phyloP scores from a whole-genome alignment of 2,797 vertebrate species.

The Novumbra hubbsi region DNA sequence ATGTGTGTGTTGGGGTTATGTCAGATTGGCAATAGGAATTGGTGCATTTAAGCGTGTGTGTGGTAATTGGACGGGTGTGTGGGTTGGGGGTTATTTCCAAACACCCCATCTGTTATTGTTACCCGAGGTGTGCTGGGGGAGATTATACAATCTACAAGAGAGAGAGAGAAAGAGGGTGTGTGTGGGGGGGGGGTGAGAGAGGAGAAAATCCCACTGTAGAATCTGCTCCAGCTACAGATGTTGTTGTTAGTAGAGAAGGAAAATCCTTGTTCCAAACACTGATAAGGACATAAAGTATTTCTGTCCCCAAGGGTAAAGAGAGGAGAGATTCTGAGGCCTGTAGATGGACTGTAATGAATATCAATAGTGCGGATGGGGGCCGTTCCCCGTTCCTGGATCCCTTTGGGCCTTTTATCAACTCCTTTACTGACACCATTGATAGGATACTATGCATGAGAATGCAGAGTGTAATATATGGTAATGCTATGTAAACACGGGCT shows the following conservation, averaged over 20 bases:
- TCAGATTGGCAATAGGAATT: neutral
- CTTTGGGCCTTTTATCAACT: conserved; percentile 59
- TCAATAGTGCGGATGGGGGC: conserved; percentile 61
- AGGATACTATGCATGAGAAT: conserved; percentile 67
- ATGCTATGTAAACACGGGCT: conserved; percentile 77
- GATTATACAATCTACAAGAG: conserved; percentile 60
- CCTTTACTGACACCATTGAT: conserved; percentile 52
- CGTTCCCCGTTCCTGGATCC: conserved; percentile 45
- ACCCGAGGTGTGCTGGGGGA: conserved; percentile 44
- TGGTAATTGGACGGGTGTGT: too few relatives aligned
- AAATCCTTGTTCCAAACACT: conserved; percentile 72
- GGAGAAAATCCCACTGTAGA: conserved; percentile 45
- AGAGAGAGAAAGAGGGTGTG: conserved; percentile 3
- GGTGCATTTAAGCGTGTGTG: neutral
- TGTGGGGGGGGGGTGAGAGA: neutral
- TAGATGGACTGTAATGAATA: conserved; percentile 76
- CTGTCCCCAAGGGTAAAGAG: conserved; percentile 63
- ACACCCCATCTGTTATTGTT: conserved; percentile 60
- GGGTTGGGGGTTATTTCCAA: conserved; percentile 46
- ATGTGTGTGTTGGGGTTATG: neutral
- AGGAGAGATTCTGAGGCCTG: conserved; percentile 55
- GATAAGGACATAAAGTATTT: conserved; percentile 74
- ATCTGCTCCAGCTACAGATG: conserved; percentile 43
- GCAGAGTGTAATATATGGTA: conserved; percentile 75
- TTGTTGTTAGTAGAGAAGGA: conserved; percentile 70